These are phyloP conservation scores for Chionoecetes opilio DNA, from an alignment of 1,140 invertebrate species.

Conservation along the genomic window DNA sequence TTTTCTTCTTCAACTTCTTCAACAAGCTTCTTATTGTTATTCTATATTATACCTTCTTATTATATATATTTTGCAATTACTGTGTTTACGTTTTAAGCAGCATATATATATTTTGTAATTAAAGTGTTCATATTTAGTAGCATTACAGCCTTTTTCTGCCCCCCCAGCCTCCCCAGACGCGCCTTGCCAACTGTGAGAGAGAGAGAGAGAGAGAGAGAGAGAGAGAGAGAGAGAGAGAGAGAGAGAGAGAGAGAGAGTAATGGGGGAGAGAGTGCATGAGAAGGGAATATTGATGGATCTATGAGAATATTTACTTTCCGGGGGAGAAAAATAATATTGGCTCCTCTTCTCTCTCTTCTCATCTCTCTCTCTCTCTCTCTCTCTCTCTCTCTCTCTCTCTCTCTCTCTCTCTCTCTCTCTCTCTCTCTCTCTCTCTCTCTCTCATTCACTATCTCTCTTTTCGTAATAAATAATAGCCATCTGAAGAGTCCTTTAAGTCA, in stretches of 20 bases:
- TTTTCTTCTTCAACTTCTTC: too few relatives aligned
- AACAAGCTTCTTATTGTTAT: too few relatives aligned
- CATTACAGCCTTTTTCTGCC: too few relatives aligned
- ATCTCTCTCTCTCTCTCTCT: constrained; percentile 16
- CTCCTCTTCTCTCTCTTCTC: neutral
- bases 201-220: too few relatives aligned
- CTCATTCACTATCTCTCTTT: too few relatives aligned
- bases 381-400: constrained; percentile 27
- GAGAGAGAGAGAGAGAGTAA: neutral
- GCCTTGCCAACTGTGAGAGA: too few relatives aligned
- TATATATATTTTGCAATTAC: too few relatives aligned
- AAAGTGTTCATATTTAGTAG: too few relatives aligned
- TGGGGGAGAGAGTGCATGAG: neutral
- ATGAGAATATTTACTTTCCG: neutral
- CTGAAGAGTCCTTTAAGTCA: too few relatives aligned
- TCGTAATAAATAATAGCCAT: too few relatives aligned
- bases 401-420: constrained; percentile 27
- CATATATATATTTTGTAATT: too few relatives aligned
- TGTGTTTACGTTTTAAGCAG: neutral
- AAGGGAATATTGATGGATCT: constrained; percentile 28
- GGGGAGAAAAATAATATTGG: constrained; percentile 16
- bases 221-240: neutral
- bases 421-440: neutral
- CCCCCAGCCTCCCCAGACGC: neutral
- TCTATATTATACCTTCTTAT: too few relatives aligned